Base-by-base conservation (phyloP, 1,140 invertebrate genomes). In the Hycleus phaleratus region DNA sequence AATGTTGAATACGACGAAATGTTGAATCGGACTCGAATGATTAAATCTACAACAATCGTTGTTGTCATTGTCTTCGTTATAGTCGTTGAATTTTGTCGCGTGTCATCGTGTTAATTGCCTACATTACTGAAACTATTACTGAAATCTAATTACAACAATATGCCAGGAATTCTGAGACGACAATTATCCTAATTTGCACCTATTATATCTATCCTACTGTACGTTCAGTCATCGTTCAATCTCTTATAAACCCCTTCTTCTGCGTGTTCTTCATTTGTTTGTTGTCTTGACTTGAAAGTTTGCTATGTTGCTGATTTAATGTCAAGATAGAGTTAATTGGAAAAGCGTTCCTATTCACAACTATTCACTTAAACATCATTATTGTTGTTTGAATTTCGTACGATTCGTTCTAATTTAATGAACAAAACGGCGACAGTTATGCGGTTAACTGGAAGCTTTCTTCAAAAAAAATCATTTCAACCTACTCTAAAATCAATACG, bases 101-200 rank as follows among this genome's bases (percentile, higher is more conserved):
- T 63, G 62, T 61, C 58, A 62, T 60, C 66, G 59, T 56, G 57
- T 59, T 66, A 69, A 69, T 69, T 69, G 68, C 64, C 61, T 51
- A 59, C 68, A 66, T 66, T 69, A 68, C 68, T 62, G 62, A 67
- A 67, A 68, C 68, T 69, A 67, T 66, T 66, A 65, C 64, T 51
- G 64, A 66, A 68, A 68, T 69, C 68, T 68, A 69, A 69, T 69
- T 69, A 69, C 64, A 51, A 59, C 66, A 69, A 68, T 69, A 69
- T 66, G 64, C 66, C 64, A 52, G 64, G 62, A 69, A 65, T 68
- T 68, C 66, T 64, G 68, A 69, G 66, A 67, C 61, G 68, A 66
- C 68, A 69, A 69, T 69, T 69, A 69, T 67, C 65, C 68, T 68
- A 68, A 68, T 69, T 69, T 68, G 66, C 68, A 69, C 64, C 68